Evolutionary conservation across 2,888 invertebrate genomes (phyloP).

Genomic region (Colostygia pectinataria): DNA sequence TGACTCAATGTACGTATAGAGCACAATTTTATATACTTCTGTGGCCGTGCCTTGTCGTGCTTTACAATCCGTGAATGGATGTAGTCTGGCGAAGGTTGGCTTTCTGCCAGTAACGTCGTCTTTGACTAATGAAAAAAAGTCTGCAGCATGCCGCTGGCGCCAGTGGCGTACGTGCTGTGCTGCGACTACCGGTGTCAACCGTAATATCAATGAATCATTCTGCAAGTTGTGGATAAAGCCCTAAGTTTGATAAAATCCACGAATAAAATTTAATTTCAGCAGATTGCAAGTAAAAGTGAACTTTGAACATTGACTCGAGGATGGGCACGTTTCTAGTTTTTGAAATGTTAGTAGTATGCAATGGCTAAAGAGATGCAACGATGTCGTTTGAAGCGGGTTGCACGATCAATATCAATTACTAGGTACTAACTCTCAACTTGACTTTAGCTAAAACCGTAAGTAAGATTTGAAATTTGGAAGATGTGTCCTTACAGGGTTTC

Average conservation of each 20-base stretch:
- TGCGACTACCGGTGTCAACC: too few relatives aligned
- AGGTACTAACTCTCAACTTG: neutral
- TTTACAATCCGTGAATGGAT: too few relatives aligned
- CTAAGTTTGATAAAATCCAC: neutral
- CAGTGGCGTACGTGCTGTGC: too few relatives aligned
- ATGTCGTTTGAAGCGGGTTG: conserved; percentile 31
- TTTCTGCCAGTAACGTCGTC: too few relatives aligned
- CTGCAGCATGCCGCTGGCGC: too few relatives aligned
- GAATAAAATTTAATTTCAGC: conserved; percentile 1
- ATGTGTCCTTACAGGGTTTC: too few relatives aligned
- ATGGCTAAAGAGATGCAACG: conserved; percentile 36
- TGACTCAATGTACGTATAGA: too few relatives aligned
- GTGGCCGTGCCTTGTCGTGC: too few relatives aligned
- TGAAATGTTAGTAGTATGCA: conserved; percentile 35
- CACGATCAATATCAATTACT: conserved; percentile 14
- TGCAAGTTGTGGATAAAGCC: neutral
- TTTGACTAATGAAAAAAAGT: too few relatives aligned
- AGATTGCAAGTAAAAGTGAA: conserved; percentile 37
- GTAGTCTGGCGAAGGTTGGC: too few relatives aligned
- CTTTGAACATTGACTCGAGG: conserved; percentile 44
- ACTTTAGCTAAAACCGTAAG: neutral
- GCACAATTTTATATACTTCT: too few relatives aligned
- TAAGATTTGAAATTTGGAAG: neutral
- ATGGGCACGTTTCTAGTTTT: conserved; percentile 23
- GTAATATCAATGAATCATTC: too few relatives aligned